Conservation (phyloP, 2,888 invertebrate species). For the Euplagia quadripunctaria region DNA sequence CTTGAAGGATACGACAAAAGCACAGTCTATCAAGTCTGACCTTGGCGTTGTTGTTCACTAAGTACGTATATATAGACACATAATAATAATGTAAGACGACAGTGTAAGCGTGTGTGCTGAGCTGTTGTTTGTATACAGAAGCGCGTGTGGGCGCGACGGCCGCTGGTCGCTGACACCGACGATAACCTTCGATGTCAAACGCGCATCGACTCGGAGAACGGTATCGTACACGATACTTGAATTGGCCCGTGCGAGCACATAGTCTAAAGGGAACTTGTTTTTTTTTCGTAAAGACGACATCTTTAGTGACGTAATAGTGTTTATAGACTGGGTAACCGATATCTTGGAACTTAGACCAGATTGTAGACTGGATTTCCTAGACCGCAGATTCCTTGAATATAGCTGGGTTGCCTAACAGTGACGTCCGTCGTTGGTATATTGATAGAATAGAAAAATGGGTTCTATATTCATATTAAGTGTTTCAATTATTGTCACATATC, state of each 20-base stretch:
- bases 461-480: not conserved
- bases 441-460: not conserved
- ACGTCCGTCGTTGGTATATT: not conserved
- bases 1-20: slow-evolving; percentile 63
- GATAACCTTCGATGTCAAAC: slow-evolving; percentile 86
- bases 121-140: slow-evolving; percentile 77
- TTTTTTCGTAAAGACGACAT: not conserved
- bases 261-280: not conserved
- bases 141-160: slow-evolving; percentile 79
- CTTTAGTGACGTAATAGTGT: not conserved
- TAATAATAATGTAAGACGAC: slow-evolving; percentile 20
- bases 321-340: not conserved
- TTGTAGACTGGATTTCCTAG: not conserved
- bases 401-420: not conserved
- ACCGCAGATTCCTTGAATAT: not conserved
- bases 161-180: slow-evolving; percentile 84
- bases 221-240: slow-evolving; percentile 52
- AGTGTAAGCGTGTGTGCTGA: slow-evolving; percentile 60
- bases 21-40: slow-evolving; percentile 47
- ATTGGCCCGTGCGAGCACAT: slow-evolving; percentile 36
- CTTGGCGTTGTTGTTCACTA: slow-evolving; percentile 30
- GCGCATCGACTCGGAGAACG: slow-evolving; percentile 71
- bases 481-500: not conserved
- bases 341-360: not conserved
- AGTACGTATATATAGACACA: slow-evolving; percentile 17